A percentile compares a stretch with the other conserved stretches of the same genome.
Evolutionary conservation across 2,113 vertebrate species (phyloP).

Genomic region (Dicrurus megarhynchus): DNA sequence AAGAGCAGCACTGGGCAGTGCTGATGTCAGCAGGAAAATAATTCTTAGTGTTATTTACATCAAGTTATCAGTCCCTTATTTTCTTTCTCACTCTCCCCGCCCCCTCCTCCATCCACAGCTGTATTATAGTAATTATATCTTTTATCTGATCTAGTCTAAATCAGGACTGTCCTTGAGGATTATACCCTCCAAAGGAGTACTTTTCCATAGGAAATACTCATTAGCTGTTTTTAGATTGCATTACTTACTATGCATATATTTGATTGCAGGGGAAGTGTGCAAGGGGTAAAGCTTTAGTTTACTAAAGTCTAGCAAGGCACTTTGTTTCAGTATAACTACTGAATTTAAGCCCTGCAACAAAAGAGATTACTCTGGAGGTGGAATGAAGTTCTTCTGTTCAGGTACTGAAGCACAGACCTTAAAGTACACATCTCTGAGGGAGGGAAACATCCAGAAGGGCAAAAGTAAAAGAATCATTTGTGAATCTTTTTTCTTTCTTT

Average conservation of each 20-base stretch:
- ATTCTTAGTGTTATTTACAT: neutral
- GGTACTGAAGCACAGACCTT: neutral
- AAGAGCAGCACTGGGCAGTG: neutral
- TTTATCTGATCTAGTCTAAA: constrained; percentile 14
- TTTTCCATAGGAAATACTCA: constrained; percentile 5
- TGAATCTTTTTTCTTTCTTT: neutral
- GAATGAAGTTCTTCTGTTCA: neutral
- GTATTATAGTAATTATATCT: neutral
- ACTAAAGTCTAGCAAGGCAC: neutral
- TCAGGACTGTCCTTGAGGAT: neutral
- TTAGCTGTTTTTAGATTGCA: neutral
- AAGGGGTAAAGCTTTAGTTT: neutral
- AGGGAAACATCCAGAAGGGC: neutral
- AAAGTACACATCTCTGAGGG: neutral
- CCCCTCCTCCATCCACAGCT: neutral
- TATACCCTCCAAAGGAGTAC: neutral
- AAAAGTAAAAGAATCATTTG: neutral
- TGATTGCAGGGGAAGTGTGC: neutral
- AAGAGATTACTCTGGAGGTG: neutral
- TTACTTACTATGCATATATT: neutral
- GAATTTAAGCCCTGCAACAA: neutral
- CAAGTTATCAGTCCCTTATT: neutral
- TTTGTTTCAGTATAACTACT: neutral
- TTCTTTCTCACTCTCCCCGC: neutral
- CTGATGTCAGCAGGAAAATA: neutral